A percentile compares a stretch with the other conserved stretches of the same genome.
phyloP scores from a whole-genome alignment of 2,888 invertebrate species.

The Microctonus aethiopoides region DNA sequence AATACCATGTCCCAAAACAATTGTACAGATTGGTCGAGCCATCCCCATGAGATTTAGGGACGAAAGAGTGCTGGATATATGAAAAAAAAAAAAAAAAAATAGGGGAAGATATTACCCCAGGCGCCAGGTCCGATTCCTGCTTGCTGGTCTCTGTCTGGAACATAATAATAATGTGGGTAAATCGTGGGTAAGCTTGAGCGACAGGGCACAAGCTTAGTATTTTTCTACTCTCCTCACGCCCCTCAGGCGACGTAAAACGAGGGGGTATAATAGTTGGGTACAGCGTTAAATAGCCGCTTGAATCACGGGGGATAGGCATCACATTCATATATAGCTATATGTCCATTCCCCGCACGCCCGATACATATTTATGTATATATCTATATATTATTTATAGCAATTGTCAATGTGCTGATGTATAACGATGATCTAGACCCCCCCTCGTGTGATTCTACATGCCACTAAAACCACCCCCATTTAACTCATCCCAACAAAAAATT shows the following conservation, averaged over 20 bases:
- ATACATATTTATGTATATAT: background rate
- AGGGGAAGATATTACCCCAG: conserved; percentile 20
- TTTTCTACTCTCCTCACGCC: conserved; percentile 30
- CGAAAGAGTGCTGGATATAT: conserved; percentile 13
- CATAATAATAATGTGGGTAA: conserved; percentile 47
- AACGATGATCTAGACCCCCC: background rate
- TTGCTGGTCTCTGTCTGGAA: conserved; percentile 9
- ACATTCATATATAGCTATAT: conserved; percentile 19
- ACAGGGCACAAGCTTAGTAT: conserved; percentile 51
- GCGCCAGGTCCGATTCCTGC: conserved; percentile 33
- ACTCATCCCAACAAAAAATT: conserved; percentile 27
- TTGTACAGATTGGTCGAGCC: conserved; percentile 48
- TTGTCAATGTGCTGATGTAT: conserved; percentile 17
- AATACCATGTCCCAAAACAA: conserved; percentile 53
- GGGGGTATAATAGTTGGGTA: conserved; percentile 30
- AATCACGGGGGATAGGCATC: conserved; percentile 32
- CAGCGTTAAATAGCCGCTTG: conserved; percentile 41
- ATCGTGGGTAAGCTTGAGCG: conserved; percentile 56
- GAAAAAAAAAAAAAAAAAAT: conserved; percentile 25
- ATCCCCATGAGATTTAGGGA: conserved; percentile 33
- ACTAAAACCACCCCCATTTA: conserved; percentile 44
- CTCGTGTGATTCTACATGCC: conserved; percentile 34
- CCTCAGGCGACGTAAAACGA: conserved; percentile 16
- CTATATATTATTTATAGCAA: conserved; percentile 17
- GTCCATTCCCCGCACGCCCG: conserved; percentile 13